These are phyloP conservation scores for Gavia stellata DNA, from an alignment of 2,113 vertebrate species.

Conservation along the genomic window DNA sequence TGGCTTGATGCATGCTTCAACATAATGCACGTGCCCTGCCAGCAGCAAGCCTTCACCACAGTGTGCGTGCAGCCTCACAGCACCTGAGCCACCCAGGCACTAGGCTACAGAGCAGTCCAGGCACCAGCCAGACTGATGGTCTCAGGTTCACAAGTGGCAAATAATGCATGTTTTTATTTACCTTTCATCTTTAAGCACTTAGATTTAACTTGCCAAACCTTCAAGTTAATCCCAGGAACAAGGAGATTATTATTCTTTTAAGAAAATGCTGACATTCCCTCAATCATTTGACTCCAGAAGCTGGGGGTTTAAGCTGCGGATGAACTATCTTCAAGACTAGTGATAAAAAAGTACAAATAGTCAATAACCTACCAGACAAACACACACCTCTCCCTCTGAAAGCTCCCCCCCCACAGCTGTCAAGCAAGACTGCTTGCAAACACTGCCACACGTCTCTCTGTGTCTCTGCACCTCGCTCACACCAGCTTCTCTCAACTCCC, in stretches of 20 bases:
- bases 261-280: not conserved
- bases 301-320: not conserved
- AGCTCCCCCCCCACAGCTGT: not conserved
- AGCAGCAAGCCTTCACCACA: not conserved
- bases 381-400: not conserved
- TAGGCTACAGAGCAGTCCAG: not conserved
- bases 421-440: not conserved
- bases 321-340: not conserved
- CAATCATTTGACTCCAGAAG: not conserved
- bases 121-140: not conserved
- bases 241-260: not conserved
- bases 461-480: not conserved
- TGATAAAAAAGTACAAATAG: not conserved
- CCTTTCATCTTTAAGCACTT: not conserved
- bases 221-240: not conserved
- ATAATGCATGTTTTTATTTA: not conserved
- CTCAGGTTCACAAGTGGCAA: not conserved
- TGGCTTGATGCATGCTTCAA: not conserved
- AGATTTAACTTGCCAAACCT: not conserved
- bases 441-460: not conserved
- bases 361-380: not conserved
- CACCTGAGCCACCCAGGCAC: not conserved
- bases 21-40: accelerated
- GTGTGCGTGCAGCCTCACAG: accelerated
- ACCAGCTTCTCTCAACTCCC: not conserved